Conservation (phyloP, 2,888 invertebrate species). For the Diplolepis rosae region DNA sequence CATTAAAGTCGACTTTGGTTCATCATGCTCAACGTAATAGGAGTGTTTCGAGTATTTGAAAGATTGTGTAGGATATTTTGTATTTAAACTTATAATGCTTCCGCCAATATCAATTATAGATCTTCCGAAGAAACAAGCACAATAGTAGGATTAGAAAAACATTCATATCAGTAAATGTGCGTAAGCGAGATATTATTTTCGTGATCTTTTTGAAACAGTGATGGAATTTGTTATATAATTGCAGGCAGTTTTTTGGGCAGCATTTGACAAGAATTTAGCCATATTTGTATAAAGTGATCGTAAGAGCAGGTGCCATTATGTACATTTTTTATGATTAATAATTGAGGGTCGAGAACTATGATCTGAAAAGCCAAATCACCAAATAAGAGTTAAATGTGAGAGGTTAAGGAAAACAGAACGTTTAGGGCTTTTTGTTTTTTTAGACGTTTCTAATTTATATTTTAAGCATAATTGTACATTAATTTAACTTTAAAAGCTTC, state of each 20-base stretch:
- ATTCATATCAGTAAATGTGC: conserved; percentile 22
- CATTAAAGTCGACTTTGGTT: neutral
- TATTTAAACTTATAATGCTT: too few species aligned
- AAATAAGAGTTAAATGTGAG: neutral
- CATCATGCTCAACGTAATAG: neutral
- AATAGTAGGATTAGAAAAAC: conserved; percentile 25
- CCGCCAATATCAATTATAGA: conserved; percentile 15
- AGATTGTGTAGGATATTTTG: too few species aligned
- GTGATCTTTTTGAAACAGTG: conserved; percentile 2
- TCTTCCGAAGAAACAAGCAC: conserved; percentile 14
- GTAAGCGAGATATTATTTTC: conserved; percentile 15
- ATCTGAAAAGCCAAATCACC: conserved; percentile 29
- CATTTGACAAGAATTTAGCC: conserved; percentile 46
- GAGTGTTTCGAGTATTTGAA: too few species aligned
- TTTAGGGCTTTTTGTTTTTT: neutral
- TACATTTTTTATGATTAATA: conserved; percentile 39
- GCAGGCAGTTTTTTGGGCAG: conserved; percentile 47
- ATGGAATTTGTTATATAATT: conserved; percentile 6
- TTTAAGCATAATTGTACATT: conserved; percentile 30
- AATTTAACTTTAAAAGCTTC: conserved; percentile 10
- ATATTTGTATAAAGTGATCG: conserved; percentile 53
- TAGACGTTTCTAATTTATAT: conserved; percentile 1
- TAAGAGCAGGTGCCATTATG: conserved; percentile 60
- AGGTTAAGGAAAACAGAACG: conserved; percentile 4
- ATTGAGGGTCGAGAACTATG: conserved; percentile 4